phyloP scores from a whole-genome alignment of 2,888 invertebrate species.

The Cephus sareptanus region DNA sequence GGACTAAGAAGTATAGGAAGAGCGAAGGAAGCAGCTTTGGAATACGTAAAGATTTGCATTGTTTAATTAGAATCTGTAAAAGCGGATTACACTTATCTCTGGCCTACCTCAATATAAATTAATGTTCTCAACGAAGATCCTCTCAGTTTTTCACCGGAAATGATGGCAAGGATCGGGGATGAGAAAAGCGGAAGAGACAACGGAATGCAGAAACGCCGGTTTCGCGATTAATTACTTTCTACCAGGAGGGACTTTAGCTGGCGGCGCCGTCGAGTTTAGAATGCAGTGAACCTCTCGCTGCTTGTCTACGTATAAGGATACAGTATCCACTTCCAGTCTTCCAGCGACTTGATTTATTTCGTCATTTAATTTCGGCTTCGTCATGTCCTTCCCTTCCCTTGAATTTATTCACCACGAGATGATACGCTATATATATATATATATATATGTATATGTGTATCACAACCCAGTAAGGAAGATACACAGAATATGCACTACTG shows the following conservation, averaged over 20 bases:
- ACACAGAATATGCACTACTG: no score
- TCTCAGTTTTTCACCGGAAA: not conserved
- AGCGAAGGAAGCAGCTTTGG: no score
- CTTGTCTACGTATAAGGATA: not conserved
- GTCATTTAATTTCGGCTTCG: conserved; percentile 1
- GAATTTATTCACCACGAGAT: not conserved
- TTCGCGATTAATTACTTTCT: conserved; percentile 2
- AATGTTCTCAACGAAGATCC: conserved; percentile 5
- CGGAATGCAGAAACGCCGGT: not conserved
- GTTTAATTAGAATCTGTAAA: conserved; percentile 24
- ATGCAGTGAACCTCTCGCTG: not conserved
- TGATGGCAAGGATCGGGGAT: not conserved
- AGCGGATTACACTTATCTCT: conserved; percentile 22
- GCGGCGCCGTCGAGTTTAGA: not conserved
- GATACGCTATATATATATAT: no score
- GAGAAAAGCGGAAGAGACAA: conserved; percentile 4
- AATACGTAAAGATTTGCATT: no score
- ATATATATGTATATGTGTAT: no score
- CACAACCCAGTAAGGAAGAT: no score
- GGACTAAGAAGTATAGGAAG: no score
- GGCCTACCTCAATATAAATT: conserved; percentile 23
- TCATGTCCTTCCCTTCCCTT: not conserved
- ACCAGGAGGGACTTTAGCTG: not conserved
- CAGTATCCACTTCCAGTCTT: not conserved
- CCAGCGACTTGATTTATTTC: conserved; percentile 1